Conservation (phyloP, 2,797 vertebrate genomes). For the Chromis chromis region DNA sequence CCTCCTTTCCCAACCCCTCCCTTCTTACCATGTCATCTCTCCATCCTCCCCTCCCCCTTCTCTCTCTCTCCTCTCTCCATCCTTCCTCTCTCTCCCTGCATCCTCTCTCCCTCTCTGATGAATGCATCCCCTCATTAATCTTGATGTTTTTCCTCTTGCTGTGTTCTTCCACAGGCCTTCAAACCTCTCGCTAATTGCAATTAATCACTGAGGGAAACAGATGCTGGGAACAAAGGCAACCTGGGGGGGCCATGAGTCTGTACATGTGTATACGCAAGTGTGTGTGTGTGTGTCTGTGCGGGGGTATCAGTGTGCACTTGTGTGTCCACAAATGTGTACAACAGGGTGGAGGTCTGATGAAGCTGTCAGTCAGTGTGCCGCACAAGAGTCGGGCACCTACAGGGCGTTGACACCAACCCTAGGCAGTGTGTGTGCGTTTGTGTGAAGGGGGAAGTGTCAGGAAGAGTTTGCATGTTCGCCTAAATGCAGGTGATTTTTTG, state of each 20-base stretch:
- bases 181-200: slow-evolving; percentile 97
- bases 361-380: slow-evolving; percentile 86
- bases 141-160: slow-evolving; percentile 94
- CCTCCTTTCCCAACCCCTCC: slow-evolving; percentile 56
- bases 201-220: slow-evolving; percentile 99
- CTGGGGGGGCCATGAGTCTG: slow-evolving; percentile 72
- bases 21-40: slow-evolving; percentile 43
- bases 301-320: slow-evolving; percentile 24
- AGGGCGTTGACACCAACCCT: slow-evolving; percentile 51
- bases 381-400: slow-evolving; percentile 63
- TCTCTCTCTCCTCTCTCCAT: slow-evolving; percentile 32
- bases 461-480: slow-evolving; percentile 2
- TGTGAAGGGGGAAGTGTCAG: slow-evolving; percentile 6
- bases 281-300: slow-evolving; percentile 31
- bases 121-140: slow-evolving; percentile 96
- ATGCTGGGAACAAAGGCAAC: slow-evolving; percentile 95
- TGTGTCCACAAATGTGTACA: slow-evolving; percentile 52
- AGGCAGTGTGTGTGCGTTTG: slow-evolving; percentile 21
- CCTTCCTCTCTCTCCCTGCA: slow-evolving; percentile 31
- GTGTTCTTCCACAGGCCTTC: slow-evolving; percentile 96
- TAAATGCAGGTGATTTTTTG: slow-evolving; percentile 22
- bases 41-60: slow-evolving; percentile 8
- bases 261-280: slow-evolving; percentile 39
- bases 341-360: slow-evolving; percentile 84
- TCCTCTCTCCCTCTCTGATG: slow-evolving; percentile 77